Base-by-base conservation (phyloP, 2,113 vertebrate species). In the Micronycteris hirsuta region DNA sequence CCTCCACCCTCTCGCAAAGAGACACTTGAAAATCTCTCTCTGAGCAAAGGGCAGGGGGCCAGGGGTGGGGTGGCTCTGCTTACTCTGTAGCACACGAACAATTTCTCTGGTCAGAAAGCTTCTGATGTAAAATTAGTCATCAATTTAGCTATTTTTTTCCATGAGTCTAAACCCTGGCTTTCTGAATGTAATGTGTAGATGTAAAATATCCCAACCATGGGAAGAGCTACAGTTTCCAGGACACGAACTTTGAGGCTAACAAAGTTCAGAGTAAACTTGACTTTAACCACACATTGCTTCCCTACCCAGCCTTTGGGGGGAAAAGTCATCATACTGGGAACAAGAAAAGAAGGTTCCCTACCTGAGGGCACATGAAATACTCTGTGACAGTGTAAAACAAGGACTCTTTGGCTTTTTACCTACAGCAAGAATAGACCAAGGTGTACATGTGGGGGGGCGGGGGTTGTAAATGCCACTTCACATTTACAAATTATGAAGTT, bases 91-190 rank as follows among this genome's bases (percentile, higher is more conserved):
- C 63, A 88, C 67, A 68, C 77, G 65, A 56, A 68, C 61, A 52
- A 56, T 94, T 97, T 91, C 94, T 96, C 91, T 61, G 56, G 94
- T 80, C 96, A 68, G 93, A 97, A 93, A 95, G 83, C 87, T 95
- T 93, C 89, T 96, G 96, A 97, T 96, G 91, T 96, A 67, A 96
- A 96, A 91, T 97, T 96, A 96, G 91, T 97, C 97, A 97, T 91
- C 95, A 83, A 71, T 96, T 90, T 93, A 96, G 96, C 78, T 97
- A 89, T 85, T 96, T 97, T 95, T 96, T 96, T 93, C 95, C 96
- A 94, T 95, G 86, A 93, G 86, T 86, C 91, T 94, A 54, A 92
- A 94, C 77, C 43, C 89, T 91, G 93, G 73, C 93, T 96, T 94
- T 95, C 70, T 95, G 63, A 91, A 91, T 97, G 84, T 89, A 96